phyloP scores from a whole-genome alignment of 37 sponge, comb jelly and placozoan species.

The Petrosia ficiformis region DNA sequence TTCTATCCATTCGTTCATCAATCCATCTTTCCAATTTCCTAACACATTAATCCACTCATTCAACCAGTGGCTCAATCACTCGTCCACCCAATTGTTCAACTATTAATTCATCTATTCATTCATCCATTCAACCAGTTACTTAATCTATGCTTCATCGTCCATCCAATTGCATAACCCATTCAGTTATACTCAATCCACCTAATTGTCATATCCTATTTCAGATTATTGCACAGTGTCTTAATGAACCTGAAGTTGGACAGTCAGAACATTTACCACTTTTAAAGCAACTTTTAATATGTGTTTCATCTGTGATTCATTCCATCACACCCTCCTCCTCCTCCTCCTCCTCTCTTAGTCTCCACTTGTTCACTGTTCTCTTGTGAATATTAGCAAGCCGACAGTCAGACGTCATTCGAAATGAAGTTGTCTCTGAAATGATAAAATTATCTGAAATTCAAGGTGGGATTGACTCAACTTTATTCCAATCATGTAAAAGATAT shows the following conservation, averaged over 20 bases:
- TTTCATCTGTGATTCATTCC: neutral
- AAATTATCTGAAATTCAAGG: slow-evolving; percentile 15
- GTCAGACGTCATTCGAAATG: no score
- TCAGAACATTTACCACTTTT: slow-evolving; percentile 40
- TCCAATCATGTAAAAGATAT: slow-evolving; percentile 31
- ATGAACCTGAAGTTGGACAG: slow-evolving; percentile 52
- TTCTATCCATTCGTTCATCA: no score
- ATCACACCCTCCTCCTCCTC: neutral
- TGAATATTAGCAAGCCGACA: no score
- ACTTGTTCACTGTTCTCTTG: neutral
- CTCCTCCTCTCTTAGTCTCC: neutral
- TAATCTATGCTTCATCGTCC: neutral
- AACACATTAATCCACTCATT: neutral
- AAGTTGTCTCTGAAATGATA: no score
- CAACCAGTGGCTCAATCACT: neutral
- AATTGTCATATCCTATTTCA: no score
- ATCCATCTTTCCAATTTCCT: neutral
- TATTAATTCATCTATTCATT: no score
- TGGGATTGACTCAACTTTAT: slow-evolving; percentile 14
- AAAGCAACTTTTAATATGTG: slow-evolving; percentile 20
- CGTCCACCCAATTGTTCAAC: neutral
- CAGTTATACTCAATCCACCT: no score
- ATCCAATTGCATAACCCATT: no score
- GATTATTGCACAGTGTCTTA: slow-evolving; percentile 36
- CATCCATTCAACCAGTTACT: neutral